Evolutionary conservation across 2,888 invertebrate genomes (phyloP), one percentile per base, ranked within the genome.

Genomic region (Diloba caeruleocephala): DNA sequence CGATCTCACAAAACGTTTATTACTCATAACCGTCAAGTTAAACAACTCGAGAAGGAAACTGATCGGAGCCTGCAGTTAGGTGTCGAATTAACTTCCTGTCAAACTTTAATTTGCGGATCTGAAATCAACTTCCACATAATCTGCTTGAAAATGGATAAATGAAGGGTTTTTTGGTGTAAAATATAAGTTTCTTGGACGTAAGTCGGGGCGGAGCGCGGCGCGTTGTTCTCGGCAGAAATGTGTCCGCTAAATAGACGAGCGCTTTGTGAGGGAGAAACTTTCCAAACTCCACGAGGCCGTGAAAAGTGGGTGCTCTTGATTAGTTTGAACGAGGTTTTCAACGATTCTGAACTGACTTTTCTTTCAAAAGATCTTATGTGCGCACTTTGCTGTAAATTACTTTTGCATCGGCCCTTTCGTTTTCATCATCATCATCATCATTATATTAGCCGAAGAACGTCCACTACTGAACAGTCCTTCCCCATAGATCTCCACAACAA

Each of bases 231-330:
- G 45, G 56, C 50, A 67, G 39, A 61, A 64, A 46, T 46, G 52
- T 44, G 59, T 52, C 49, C 55, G 54, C 60, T 53, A 62, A 65
- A 65, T 48, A 46, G 51, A 39, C 33, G 51, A 56, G 37, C 56
- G 52, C 55, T 66, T 71, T 62, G 49, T 58, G 45, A 53, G 32
- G 14, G 41, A 14, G 32, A 56, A 65, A 64, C 52, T 66, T 72
- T 55, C 36, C 38, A 10, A 69, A 71, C 37, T 58, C 37, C 21
- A 43, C 45, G 44, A 60, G 44, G 33, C 52, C 43, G 41, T 63
- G 55, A 53, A 53, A 62, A 76, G 55, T 68, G 54, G 36, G 29
- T 33, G 57, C 56, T 63, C 36, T 63, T 69, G 69, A 71, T 74
- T 65, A 69, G 66, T 69, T 69, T 53, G 48, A 65, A 62, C 41